phyloP scores from a whole-genome alignment of 2,797 vertebrate genomes.

The Sarcoramphus papa region DNA sequence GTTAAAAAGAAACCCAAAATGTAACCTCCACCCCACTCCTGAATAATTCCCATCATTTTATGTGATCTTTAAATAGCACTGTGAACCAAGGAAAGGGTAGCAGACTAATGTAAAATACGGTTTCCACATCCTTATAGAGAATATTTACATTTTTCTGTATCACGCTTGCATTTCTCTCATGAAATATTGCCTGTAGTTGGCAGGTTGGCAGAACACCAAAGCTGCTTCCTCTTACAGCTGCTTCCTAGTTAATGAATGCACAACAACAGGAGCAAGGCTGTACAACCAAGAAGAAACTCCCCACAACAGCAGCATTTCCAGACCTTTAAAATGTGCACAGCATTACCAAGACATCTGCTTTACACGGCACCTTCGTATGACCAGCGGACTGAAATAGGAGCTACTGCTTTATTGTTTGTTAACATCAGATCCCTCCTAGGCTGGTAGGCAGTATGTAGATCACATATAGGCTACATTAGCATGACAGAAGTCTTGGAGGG shows the following conservation, averaged over 20 bases:
- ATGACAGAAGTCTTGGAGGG: background rate
- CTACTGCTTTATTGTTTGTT: constrained; percentile 5
- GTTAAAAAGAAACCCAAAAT: background rate
- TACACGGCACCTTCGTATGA: background rate
- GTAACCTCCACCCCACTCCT: background rate
- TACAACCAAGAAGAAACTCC: background rate
- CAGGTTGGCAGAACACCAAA: constrained; percentile 29
- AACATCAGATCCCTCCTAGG: background rate
- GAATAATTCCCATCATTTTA: background rate
- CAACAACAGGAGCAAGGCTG: background rate
- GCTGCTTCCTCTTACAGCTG: constrained; percentile 31
- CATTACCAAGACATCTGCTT: background rate
- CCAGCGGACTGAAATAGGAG: constrained; percentile 6
- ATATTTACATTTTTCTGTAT: constrained; percentile 1
- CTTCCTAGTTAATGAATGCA: constrained; percentile 48
- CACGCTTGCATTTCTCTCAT: background rate
- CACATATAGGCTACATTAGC: background rate
- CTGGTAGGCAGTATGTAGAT: background rate
- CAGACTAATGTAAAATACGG: background rate
- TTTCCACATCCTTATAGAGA: background rate
- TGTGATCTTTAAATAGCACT: background rate
- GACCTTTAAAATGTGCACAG: background rate
- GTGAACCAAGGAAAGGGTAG: background rate
- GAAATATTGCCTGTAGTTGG: background rate
- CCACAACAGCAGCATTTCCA: background rate